Evolutionary conservation across 2,888 invertebrate genomes (phyloP), one percentile per base, ranked within the genome.

Genomic region (Microdon myrmicae): DNA sequence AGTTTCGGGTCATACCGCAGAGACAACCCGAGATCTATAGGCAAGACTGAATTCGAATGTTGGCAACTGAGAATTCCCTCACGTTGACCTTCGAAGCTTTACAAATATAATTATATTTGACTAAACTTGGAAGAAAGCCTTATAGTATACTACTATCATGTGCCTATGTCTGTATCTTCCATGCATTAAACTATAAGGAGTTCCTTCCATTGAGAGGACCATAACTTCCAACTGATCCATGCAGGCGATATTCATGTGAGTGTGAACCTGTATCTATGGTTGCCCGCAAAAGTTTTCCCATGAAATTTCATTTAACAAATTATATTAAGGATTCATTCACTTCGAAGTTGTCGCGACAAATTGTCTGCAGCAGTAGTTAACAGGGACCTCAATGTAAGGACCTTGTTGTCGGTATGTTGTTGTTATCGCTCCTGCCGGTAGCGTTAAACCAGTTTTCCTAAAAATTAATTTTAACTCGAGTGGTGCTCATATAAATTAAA

Each of bases 281-380:
- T 64, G 44, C 47, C 64, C 64, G 64, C 64, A 64, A 64, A 64
- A 64, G 58, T 64, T 64, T 64, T 58, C 64, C 37, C 64, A 64
- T 64, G 51, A 64, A 64, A 64, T 64, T 47, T 28, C 51, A 58
- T 64, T 64, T 39, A 22, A 32, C 12, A 53, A 58, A 64, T 53
- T 43, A 47, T 64, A 58, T 58, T 43, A 58, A 53, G 58, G 64
- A 58, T 28, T 13, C 34, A 7, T 19, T 28, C 17, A 23, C 20
- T 9, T n/a, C n/a, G n/a, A n/a, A n/a, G n/a, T 12, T 19, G 19
- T 17, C 23, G 54, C 49, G 64, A 47, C 64, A 64, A 64, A 56
- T 64, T 64, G 64, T 64, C 64, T 56, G 19, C 28, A n/a, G n/a
- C n/a, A 47, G 51, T 37, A 64, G 64, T 64, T 64, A 64, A 53